Percentiles rank a stretch among this genome's conserved stretches.
phyloP scores from a whole-genome alignment of 2,888 invertebrate genomes.

The Perdita meconis region DNA sequence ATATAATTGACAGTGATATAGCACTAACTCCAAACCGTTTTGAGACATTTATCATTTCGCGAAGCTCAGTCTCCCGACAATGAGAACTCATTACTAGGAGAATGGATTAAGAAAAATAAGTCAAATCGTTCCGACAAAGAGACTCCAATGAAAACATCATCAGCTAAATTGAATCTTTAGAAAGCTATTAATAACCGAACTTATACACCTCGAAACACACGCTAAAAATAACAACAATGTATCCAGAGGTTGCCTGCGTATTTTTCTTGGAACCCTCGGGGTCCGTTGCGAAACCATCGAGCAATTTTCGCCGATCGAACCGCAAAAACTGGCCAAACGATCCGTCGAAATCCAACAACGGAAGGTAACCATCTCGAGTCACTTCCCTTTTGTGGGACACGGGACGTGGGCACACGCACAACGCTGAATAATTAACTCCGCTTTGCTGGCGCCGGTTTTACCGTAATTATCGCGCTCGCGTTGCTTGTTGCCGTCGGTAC shows the following conservation, averaged over 20 bases:
- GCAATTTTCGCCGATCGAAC: neutral
- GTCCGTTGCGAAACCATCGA: neutral
- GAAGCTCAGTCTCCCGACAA: no score
- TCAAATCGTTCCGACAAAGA: neutral
- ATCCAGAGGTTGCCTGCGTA: neutral
- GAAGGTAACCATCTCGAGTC: conserved; percentile 59
- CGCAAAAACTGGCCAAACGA: neutral
- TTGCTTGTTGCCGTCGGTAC: conserved; percentile 35
- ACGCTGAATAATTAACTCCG: conserved; percentile 68
- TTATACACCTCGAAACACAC: neutral
- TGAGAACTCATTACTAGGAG: no score
- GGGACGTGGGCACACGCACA: conserved; percentile 56
- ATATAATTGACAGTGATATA: no score
- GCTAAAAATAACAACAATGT: conserved; percentile 12
- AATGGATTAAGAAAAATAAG: no score
- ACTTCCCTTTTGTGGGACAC: conserved; percentile 63
- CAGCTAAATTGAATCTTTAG: neutral
- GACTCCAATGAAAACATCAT: no score
- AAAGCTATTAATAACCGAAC: conserved; percentile 25
- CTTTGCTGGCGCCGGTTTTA: conserved; percentile 65
- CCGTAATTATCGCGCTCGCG: conserved; percentile 68
- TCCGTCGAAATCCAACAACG: conserved; percentile 57
- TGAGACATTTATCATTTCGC: no score
- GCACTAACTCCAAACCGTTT: no score
- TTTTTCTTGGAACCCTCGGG: neutral